These are phyloP conservation scores for Lateolabrax maculatus DNA, from an alignment of 2,797 vertebrate genomes.

Conservation along the genomic window DNA sequence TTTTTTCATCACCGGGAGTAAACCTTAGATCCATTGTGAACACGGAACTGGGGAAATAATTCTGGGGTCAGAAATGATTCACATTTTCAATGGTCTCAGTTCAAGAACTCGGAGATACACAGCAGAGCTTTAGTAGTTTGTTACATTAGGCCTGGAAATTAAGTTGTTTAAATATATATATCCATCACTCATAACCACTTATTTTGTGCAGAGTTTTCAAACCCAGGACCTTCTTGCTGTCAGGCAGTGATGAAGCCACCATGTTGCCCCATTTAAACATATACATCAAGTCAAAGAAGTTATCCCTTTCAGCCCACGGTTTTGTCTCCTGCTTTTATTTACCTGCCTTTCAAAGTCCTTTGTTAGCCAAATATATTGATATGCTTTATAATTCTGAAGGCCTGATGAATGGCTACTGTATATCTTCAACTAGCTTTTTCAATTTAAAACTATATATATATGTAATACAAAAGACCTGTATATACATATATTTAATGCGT, in stretches of 20 bases:
- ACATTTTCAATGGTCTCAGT: constrained; percentile 11
- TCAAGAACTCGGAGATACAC: background rate
- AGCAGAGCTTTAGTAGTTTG: background rate
- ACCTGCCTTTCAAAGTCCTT: too few species aligned
- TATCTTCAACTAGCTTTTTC: background rate
- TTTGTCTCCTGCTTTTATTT: too few species aligned
- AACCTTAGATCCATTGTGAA: constrained; percentile 30
- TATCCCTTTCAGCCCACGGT: too few species aligned
- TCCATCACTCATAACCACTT: background rate
- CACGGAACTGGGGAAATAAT: constrained; percentile 16
- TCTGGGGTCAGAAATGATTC: background rate
- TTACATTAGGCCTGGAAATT: background rate
- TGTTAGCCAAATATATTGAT: too few species aligned
- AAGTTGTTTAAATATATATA: background rate
- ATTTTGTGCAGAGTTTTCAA: background rate
- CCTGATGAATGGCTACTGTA: background rate
- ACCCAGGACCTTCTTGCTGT: too few species aligned
- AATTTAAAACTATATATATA: background rate
- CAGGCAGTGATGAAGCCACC: background rate
- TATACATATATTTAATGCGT: background rate
- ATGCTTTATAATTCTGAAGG: background rate
- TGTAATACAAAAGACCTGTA: background rate
- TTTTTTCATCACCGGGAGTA: constrained; percentile 16
- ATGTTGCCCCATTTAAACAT: too few species aligned
- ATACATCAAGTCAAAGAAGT: too few species aligned